Conservation (phyloP, 2,888 invertebrate genomes). For the Teleogryllus oceanicus region DNA sequence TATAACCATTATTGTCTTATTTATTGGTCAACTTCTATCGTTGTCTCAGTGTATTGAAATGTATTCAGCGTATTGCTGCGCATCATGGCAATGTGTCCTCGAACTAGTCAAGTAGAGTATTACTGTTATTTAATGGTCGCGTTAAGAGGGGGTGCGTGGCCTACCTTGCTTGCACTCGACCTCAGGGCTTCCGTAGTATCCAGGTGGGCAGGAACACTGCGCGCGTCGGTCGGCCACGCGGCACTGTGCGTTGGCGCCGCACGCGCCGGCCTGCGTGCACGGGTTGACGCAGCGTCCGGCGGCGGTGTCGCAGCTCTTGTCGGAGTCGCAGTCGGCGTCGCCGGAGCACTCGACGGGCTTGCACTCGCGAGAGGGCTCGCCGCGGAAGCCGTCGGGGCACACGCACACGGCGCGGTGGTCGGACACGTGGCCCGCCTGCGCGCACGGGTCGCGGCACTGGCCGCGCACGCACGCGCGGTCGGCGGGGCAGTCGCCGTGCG, state of each 20-base stretch:
- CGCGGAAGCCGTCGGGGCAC: constrained; percentile 81
- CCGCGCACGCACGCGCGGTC: constrained; percentile 69
- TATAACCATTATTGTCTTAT: too few relatives aligned
- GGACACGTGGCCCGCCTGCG: constrained; percentile 58
- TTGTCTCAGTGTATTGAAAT: too few relatives aligned
- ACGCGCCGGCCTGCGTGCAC: constrained; percentile 69
- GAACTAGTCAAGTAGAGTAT: too few relatives aligned
- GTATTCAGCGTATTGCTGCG: too few relatives aligned
- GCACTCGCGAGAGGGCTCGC: constrained; percentile 74
- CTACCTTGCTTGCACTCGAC: constrained; percentile 63
- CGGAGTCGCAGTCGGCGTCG: constrained; percentile 72
- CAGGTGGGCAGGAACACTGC: constrained; percentile 72
- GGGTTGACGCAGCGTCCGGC: constrained; percentile 77
- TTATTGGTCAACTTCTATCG: too few relatives aligned
- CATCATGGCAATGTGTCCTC: too few relatives aligned
- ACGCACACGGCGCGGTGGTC: constrained; percentile 81
- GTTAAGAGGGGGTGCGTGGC: background rate
- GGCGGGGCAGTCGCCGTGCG: constrained; percentile 73
- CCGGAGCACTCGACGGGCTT: constrained; percentile 71
- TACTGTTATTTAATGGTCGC: background rate
- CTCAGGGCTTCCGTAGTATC: constrained; percentile 67
- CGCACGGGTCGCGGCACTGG: constrained; percentile 69
- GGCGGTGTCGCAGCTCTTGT: constrained; percentile 66
- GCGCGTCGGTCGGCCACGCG: constrained; percentile 71
- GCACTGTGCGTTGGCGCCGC: constrained; percentile 82